Evolutionary conservation across 2,888 invertebrate genomes (phyloP).

Genomic region (Dolichopus griseipennis): DNA sequence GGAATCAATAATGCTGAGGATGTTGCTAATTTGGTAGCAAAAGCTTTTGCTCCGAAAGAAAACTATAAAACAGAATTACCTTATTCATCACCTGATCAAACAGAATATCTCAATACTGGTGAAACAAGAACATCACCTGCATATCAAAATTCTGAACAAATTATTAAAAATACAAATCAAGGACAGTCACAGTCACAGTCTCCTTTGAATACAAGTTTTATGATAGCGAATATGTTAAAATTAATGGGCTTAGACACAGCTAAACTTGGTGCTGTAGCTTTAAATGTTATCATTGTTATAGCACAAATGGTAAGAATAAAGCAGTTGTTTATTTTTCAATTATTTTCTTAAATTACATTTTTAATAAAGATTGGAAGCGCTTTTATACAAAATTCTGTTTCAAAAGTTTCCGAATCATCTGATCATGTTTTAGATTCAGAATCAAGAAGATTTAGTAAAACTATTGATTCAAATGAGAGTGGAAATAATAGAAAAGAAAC

Average conservation of each 20-base stretch:
- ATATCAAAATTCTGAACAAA: constrained; percentile 24
- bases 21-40: constrained; percentile 54
- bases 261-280: constrained; percentile 70
- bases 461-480: constrained; percentile 15
- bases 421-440: background rate
- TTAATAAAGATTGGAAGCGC: constrained; percentile 33
- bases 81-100: constrained; percentile 12
- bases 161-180: constrained; percentile 24
- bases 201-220: constrained; percentile 18
- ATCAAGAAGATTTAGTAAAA: constrained; percentile 18
- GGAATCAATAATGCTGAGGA: constrained; percentile 47
- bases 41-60: constrained; percentile 43
- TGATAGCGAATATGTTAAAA: constrained; percentile 49
- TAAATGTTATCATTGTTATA: constrained; percentile 73
- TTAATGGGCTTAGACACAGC: constrained; percentile 67
- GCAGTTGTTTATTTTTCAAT: background rate
- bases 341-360: background rate
- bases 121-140: constrained; percentile 8
- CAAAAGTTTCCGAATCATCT: constrained; percentile 1
- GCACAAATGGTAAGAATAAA: constrained; percentile 77
- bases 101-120: constrained; percentile 18
- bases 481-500: constrained; percentile 28
- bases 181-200: constrained; percentile 24
- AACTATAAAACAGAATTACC: constrained; percentile 22
- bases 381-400: constrained; percentile 23